Conservation (phyloP, 2,797 vertebrate species). For the Psittacula echo region DNA sequence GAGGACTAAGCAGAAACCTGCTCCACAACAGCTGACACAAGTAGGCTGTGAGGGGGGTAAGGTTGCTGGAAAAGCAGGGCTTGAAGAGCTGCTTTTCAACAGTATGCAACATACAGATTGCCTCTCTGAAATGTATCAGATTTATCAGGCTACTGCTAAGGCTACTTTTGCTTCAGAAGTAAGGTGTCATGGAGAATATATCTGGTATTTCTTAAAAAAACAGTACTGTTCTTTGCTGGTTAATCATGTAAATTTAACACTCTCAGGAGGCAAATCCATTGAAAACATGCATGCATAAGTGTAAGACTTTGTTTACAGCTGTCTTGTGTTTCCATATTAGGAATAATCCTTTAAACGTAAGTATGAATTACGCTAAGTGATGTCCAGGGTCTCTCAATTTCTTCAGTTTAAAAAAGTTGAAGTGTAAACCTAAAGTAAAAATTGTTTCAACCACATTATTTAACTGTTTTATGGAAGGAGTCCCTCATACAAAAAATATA, state of each 20-base stretch:
- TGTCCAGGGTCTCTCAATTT: neutral
- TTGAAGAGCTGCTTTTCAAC: neutral
- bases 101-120: neutral
- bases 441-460: neutral
- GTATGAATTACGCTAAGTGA: neutral
- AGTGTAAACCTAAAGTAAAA: neutral
- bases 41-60: accelerated
- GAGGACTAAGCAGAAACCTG: neutral
- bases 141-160: neutral
- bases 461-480: neutral
- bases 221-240: neutral
- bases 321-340: neutral
- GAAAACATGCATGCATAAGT: neutral
- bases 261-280: neutral
- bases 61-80: neutral
- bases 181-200: neutral
- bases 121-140: neutral
- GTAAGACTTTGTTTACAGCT: neutral
- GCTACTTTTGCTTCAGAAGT: neutral
- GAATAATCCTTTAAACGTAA: neutral
- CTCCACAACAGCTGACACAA: neutral
- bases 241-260: neutral
- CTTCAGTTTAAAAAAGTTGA: neutral
- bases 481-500: neutral
- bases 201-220: neutral